Conservation (phyloP, 2,888 invertebrate species). For the Tipula helvola region DNA sequence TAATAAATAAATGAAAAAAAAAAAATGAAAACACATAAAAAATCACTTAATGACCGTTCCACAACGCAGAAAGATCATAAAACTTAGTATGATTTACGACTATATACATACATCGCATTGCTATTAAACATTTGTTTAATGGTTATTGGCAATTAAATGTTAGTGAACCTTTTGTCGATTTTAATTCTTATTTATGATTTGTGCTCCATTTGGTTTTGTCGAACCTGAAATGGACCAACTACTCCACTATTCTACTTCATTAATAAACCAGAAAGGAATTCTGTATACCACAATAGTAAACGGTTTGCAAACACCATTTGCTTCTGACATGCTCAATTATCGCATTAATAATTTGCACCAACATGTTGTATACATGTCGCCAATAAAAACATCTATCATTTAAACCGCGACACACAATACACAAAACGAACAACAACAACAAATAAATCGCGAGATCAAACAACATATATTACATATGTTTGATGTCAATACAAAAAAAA, state of each 20-base stretch:
- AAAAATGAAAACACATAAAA: background rate
- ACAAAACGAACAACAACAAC: background rate
- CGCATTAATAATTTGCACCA: background rate
- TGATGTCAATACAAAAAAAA: background rate
- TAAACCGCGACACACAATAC: background rate
- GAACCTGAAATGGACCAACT: too few relatives aligned
- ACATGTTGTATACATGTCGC: background rate
- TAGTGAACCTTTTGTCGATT: background rate
- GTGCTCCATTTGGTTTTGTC: background rate
- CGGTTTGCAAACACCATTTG: background rate
- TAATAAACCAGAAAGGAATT: too few relatives aligned
- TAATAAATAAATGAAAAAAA: background rate
- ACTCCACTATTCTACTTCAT: background rate
- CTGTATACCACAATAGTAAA: too few relatives aligned
- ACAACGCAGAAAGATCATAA: background rate
- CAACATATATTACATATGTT: background rate
- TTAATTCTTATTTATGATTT: background rate
- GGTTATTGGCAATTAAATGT: background rate
- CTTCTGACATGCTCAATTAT: background rate
- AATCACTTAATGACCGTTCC: background rate
- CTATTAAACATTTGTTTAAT: background rate
- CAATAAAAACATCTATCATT: background rate
- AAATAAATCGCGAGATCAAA: background rate
- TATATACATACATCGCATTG: background rate
- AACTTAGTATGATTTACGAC: background rate